A percentile compares a stretch with the other conserved stretches of the same genome.
phyloP scores from a whole-genome alignment of 92 coral and sea anemone genomes.

The Zoanthus sociatus region DNA sequence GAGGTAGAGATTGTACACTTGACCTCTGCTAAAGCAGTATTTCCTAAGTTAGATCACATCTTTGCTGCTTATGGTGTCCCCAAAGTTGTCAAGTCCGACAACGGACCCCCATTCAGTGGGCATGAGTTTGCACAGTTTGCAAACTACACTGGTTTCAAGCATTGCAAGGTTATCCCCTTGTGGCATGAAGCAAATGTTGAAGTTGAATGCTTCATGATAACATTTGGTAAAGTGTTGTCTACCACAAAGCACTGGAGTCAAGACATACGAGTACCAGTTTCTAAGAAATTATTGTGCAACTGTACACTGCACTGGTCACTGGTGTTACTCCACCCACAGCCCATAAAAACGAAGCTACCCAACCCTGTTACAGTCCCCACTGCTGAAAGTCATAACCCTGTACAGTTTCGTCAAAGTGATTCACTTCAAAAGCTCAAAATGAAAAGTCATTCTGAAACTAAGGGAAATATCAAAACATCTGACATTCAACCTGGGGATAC shows the following conservation, averaged over 20 bases:
- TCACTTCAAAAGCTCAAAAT: slow-evolving; percentile 6
- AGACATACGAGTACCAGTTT: slow-evolving; percentile 2
- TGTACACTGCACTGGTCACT: background rate
- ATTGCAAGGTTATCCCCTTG: too few relatives aligned
- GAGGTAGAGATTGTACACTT: too few relatives aligned
- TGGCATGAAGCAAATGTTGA: too few relatives aligned
- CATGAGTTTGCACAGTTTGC: too few relatives aligned
- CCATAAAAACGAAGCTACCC: background rate
- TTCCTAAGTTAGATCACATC: too few relatives aligned
- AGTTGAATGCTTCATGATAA: too few relatives aligned
- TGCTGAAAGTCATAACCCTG: background rate
- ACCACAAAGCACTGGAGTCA: background rate
- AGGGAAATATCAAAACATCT: background rate
- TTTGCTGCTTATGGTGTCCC: too few relatives aligned
- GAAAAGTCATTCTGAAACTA: background rate
- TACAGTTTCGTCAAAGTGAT: slow-evolving; percentile 14
- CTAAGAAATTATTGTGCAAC: slow-evolving; percentile 6
- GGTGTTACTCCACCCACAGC: slow-evolving; percentile 14
- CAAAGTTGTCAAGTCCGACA: too few relatives aligned
- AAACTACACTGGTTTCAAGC: too few relatives aligned
- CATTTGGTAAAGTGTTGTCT: too few relatives aligned
- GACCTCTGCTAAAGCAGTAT: too few relatives aligned
- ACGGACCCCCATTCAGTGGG: too few relatives aligned
- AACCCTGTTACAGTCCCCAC: slow-evolving; percentile 6
- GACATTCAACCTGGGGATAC: background rate